phyloP scores from a whole-genome alignment of 2,113 vertebrate species.

The Cheilinus undulatus region DNA sequence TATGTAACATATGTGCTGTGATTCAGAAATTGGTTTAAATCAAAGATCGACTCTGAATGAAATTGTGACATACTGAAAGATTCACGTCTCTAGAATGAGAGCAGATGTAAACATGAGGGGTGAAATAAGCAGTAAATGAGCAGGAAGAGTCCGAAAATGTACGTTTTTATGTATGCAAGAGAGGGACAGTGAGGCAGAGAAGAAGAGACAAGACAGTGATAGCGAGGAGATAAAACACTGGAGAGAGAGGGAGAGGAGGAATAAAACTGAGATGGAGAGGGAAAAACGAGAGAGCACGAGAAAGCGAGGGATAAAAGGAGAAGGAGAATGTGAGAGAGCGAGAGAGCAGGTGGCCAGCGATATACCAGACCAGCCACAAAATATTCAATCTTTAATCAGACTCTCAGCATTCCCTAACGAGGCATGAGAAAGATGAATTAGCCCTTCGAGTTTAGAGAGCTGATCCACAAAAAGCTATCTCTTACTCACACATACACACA shows the following conservation, averaged over 20 bases:
- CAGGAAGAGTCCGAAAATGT: conserved; percentile 5
- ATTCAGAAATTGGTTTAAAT: too few relatives aligned
- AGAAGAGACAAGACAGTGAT: conserved; percentile 38
- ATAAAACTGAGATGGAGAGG: conserved; percentile 11
- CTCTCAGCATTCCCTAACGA: conserved; percentile 76
- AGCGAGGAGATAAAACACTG: conserved; percentile 3
- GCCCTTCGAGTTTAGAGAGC: conserved; percentile 60
- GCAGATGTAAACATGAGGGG: background rate
- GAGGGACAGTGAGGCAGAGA: conserved; percentile 33
- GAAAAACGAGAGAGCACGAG: conserved; percentile 31
- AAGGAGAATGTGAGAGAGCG: conserved; percentile 13
- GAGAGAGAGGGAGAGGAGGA: conserved; percentile 5
- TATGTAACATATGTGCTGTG: too few relatives aligned
- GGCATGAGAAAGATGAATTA: conserved; percentile 78
- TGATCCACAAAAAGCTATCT: conserved; percentile 59
- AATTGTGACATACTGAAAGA: too few relatives aligned
- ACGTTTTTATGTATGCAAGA: conserved; percentile 31
- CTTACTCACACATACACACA: conserved; percentile 35
- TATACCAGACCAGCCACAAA: conserved; percentile 73
- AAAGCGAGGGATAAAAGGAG: conserved; percentile 36
- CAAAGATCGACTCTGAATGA: too few relatives aligned
- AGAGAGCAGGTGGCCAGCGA: conserved; percentile 71
- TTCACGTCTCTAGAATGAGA: conserved; percentile 6
- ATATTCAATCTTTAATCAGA: conserved; percentile 81
- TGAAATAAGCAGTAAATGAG: conserved; percentile 19